phyloP scores from a whole-genome alignment of 2,113 vertebrate species.

The Indicator indicator region DNA sequence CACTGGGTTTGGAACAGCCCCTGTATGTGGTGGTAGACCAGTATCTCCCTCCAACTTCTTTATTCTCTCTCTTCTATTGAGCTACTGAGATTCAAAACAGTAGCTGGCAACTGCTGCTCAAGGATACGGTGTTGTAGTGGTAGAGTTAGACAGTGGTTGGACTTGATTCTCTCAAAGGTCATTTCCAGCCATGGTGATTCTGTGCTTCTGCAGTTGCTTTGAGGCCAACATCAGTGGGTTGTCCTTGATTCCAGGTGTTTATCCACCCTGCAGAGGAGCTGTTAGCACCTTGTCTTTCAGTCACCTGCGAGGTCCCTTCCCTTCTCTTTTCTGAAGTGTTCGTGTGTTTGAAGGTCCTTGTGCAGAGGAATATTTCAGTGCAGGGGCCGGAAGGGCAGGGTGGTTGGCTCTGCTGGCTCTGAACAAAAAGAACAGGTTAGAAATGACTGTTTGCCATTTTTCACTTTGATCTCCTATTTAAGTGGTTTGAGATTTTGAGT shows the following conservation, averaged over 20 bases:
- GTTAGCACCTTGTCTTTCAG: not conserved
- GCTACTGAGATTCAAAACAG: not conserved
- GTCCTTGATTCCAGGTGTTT: not conserved
- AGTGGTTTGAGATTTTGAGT: not conserved
- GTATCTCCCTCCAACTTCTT: not conserved
- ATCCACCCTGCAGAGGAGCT: not conserved
- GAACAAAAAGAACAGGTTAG: not conserved
- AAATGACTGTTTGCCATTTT: not conserved
- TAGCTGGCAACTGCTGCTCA: not conserved
- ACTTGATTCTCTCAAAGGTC: no score
- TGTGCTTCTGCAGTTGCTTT: no score
- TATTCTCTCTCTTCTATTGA: fast-evolving
- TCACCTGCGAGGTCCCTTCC: not conserved
- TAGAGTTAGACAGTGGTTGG: no score
- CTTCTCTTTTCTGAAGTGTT: not conserved
- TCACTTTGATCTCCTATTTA: not conserved
- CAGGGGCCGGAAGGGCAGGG: not conserved
- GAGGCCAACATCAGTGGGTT: not conserved
- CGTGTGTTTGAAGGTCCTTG: not conserved
- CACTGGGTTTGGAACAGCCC: not conserved
- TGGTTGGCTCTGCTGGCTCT: not conserved
- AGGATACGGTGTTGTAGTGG: no score
- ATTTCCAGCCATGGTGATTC: no score
- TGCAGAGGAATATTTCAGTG: not conserved
- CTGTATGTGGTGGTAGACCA: fast-evolving